phyloP scores from a whole-genome alignment of 2,797 vertebrate species.

The Rachycentron canadum region DNA sequence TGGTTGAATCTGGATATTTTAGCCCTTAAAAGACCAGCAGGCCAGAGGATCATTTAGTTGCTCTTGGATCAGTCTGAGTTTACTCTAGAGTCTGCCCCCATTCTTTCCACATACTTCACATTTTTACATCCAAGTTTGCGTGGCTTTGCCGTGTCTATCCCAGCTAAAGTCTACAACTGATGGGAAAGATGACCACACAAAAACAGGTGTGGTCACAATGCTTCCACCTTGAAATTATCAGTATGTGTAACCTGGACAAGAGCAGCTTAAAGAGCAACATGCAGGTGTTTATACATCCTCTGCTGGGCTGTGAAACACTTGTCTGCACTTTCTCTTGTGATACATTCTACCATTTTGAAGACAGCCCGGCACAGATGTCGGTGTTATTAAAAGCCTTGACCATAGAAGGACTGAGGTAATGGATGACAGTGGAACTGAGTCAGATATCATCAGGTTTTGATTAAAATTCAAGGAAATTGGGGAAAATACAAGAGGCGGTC shows the following conservation, averaged over 20 bases:
- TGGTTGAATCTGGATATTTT: slow-evolving; percentile 66
- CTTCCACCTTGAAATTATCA: slow-evolving; percentile 41
- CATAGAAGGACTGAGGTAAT: slow-evolving; percentile 20
- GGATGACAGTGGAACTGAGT: slow-evolving; percentile 42
- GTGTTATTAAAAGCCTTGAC: slow-evolving; percentile 28
- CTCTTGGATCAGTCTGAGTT: slow-evolving; percentile 77
- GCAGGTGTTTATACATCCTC: not conserved
- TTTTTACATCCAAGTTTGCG: slow-evolving; percentile 70
- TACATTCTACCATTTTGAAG: not conserved
- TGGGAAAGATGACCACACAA: slow-evolving; percentile 50
- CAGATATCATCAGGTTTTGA: slow-evolving; percentile 55
- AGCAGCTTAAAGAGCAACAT: not conserved
- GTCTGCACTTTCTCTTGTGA: slow-evolving; percentile 1
- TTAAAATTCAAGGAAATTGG: slow-evolving; percentile 47
- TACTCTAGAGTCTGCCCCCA: slow-evolving; percentile 73
- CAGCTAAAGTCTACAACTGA: slow-evolving; percentile 37
- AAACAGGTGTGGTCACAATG: slow-evolving; percentile 27
- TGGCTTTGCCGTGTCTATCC: slow-evolving; percentile 44
- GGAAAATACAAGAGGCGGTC: slow-evolving; percentile 32
- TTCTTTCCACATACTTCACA: slow-evolving; percentile 81
- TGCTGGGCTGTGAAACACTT: slow-evolving; percentile 1
- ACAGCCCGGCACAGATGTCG: slow-evolving; percentile 5
- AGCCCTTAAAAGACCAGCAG: slow-evolving; percentile 48
- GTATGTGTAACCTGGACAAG: not conserved
- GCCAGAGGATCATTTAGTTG: slow-evolving; percentile 70